Percentiles rank a stretch among this genome's conserved stretches.
Evolutionary conservation across 2,113 vertebrate species (phyloP).

Genomic region (Polyodon spathula): DNA sequence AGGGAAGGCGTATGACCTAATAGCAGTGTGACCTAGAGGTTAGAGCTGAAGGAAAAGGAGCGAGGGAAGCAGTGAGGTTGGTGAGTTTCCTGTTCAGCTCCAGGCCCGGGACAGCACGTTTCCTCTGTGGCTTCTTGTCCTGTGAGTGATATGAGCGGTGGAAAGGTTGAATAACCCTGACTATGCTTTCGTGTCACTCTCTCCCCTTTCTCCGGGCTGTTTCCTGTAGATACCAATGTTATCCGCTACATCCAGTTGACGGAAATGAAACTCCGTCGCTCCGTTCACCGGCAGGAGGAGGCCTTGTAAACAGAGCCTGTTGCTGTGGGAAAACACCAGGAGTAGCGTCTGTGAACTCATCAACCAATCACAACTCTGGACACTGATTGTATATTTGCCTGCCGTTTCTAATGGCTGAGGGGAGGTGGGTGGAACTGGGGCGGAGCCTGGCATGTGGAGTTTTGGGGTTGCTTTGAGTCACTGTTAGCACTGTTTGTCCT

Average conservation of each 20-base stretch:
- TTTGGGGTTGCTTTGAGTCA: no score
- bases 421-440: no score
- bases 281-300: conserved; percentile 86
- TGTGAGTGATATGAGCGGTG: no score
- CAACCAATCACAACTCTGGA: conserved; percentile 22
- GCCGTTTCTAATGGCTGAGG: conserved; percentile 20
- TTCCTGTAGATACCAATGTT: conserved; percentile 82
- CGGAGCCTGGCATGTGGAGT: no score
- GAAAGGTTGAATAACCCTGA: no score
- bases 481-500: no score
- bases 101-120: conserved; percentile 20
- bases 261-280: conserved; percentile 95
- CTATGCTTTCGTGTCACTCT: conserved; percentile 41
- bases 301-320: conserved; percentile 57
- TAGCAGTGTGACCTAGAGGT: no score
- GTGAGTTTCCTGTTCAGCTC: conserved; percentile 11
- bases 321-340: conserved; percentile 27
- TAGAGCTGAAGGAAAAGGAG: no score
- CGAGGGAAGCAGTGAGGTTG: no score
- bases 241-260: conserved; percentile 97
- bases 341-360: background rate
- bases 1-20: no score
- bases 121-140: no score
- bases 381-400: conserved; percentile 34
- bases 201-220: conserved; percentile 8